Evolutionary conservation across 2,797 vertebrate genomes (phyloP).

Genomic region (Rhabdomys pumilio): DNA sequence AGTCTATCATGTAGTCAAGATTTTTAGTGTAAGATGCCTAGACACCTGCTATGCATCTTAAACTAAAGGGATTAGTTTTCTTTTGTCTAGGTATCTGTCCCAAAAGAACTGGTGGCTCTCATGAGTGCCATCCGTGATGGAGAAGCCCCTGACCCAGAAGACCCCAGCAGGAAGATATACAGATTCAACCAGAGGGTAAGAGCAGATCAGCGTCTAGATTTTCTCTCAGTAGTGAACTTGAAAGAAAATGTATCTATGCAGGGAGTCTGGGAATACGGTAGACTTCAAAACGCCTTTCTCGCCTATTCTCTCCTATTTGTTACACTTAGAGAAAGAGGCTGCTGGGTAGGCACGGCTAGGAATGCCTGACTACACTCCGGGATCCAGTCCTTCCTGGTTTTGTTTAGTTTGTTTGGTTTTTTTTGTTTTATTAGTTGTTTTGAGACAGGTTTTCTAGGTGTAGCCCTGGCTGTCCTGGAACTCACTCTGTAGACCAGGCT

Average conservation of each 20-base stretch:
- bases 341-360: background rate
- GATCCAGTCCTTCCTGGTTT: background rate
- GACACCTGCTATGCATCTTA: background rate
- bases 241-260: background rate
- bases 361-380: background rate
- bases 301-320: background rate
- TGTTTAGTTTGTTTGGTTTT: too few relatives aligned
- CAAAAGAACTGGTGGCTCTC: slow-evolving; percentile 95
- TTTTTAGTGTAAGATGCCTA: background rate
- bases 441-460: background rate
- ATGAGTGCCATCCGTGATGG: slow-evolving; percentile 96
- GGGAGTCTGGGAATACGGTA: slow-evolving; percentile 13
- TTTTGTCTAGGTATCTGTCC: slow-evolving; percentile 93
- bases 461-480: background rate
- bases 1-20: background rate
- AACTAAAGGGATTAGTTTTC: slow-evolving; percentile 59
- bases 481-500: background rate
- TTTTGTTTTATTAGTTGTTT: background rate
- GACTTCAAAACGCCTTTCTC: slow-evolving; percentile 18
- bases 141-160: slow-evolving; percentile 92
- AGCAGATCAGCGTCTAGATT: background rate
- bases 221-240: background rate
- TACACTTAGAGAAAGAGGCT: background rate
- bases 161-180: slow-evolving; percentile 91
- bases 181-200: slow-evolving; percentile 95